Evolutionary conservation across 2,113 vertebrate genomes (phyloP).

Genomic region (Myiagra hebetior): DNA sequence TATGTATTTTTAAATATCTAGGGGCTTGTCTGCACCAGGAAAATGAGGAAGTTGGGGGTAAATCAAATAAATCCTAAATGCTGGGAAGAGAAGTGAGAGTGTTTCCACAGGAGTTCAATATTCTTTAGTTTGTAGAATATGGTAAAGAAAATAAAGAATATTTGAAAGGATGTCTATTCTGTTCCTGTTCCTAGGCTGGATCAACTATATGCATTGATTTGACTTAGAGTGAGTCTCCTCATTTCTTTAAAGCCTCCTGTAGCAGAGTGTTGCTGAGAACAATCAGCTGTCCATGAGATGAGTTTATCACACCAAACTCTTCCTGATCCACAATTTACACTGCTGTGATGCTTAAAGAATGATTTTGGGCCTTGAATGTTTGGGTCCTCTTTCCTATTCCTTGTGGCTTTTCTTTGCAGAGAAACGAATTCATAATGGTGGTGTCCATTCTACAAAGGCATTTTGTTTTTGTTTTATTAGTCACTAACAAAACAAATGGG

Average conservation of each 20-base stretch:
- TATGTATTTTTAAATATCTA: neutral
- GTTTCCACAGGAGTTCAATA: neutral
- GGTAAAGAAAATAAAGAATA: neutral
- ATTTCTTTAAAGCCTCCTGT: neutral
- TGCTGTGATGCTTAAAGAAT: neutral
- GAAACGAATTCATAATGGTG: neutral
- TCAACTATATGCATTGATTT: neutral
- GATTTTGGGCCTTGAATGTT: neutral
- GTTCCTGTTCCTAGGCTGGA: neutral
- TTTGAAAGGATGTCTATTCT: neutral
- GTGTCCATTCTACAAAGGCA: neutral
- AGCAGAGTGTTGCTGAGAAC: neutral
- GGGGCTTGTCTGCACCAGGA: neutral
- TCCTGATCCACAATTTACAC: neutral
- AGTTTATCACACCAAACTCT: neutral
- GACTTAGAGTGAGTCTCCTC: neutral
- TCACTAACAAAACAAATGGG: neutral
- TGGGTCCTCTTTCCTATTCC: neutral
- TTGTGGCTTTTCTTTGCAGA: neutral
- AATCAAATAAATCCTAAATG: constrained; percentile 9
- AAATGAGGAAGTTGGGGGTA: neutral
- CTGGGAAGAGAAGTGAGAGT: neutral
- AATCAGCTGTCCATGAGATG: neutral
- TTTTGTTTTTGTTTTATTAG: neutral
- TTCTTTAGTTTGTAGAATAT: neutral